Evolutionary conservation across 2,797 vertebrate species (phyloP).

Genomic region (Amphiprion clarkii): DNA sequence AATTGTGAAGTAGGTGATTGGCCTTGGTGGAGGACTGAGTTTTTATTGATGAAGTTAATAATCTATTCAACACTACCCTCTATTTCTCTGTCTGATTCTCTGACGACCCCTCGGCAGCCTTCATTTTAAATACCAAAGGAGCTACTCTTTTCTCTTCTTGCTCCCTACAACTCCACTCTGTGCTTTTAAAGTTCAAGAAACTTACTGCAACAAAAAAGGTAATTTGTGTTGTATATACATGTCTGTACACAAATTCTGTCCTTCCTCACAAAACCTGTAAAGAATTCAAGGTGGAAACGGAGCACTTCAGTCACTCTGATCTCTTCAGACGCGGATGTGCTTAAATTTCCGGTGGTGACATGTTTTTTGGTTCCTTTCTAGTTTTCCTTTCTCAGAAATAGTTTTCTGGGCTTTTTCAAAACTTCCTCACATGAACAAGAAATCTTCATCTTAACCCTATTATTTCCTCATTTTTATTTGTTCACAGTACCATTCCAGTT

Average conservation of each 20-base stretch:
- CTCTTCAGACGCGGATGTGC: constrained; percentile 23
- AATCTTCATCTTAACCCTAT: not conserved
- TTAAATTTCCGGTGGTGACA: constrained; percentile 41
- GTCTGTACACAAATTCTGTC: constrained; percentile 65
- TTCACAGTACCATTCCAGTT: not conserved
- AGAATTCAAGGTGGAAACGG: constrained; percentile 65
- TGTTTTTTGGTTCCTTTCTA: constrained; percentile 24
- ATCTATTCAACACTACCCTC: not conserved
- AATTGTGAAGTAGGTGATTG: too few relatives aligned
- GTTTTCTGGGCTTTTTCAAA: constrained; percentile 9
- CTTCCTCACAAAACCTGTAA: constrained; percentile 77
- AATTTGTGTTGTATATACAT: constrained; percentile 65
- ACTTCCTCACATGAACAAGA: not conserved
- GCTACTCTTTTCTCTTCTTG: not conserved
- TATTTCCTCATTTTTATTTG: constrained; percentile 1
- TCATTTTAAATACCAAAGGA: not conserved
- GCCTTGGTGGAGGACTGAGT: too few relatives aligned
- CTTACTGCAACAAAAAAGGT: constrained; percentile 57
- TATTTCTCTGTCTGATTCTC: not conserved
- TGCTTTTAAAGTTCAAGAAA: constrained; percentile 30
- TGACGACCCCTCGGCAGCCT: constrained; percentile 15
- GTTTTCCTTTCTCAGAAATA: constrained; percentile 19
- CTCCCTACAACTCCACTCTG: too few relatives aligned
- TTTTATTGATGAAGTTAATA: too few relatives aligned
- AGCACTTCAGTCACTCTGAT: constrained; percentile 53